Conservation (phyloP, 2,797 vertebrate species). For the Caiman crocodilus region DNA sequence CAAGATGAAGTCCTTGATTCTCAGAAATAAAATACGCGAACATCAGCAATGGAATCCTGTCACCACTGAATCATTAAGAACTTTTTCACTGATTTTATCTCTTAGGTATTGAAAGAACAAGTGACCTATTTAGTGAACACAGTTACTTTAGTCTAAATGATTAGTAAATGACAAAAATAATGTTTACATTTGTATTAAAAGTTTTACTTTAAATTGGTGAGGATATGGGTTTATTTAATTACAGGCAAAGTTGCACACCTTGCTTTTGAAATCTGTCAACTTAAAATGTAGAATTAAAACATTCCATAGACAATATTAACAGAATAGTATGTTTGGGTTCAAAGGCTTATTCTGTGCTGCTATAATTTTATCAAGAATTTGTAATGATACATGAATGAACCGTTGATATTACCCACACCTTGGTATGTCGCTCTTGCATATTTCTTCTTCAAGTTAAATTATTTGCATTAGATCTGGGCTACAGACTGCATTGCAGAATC, state of each 20-base stretch:
- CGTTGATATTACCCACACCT: background rate
- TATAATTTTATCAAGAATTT: background rate
- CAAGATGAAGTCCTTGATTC: background rate
- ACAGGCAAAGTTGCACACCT: background rate
- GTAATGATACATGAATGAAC: fast-evolving
- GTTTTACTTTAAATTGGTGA: no score
- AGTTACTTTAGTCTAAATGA: background rate
- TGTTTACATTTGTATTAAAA: background rate
- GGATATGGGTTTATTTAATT: background rate
- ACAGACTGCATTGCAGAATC: background rate
- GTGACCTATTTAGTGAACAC: background rate
- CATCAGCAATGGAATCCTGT: background rate
- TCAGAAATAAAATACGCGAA: background rate
- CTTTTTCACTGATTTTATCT: background rate
- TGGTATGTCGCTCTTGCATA: background rate
- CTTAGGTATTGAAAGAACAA: background rate
- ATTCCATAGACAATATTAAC: background rate
- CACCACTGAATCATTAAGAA: background rate
- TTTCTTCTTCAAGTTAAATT: background rate
- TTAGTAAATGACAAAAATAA: background rate
- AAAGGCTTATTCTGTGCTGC: background rate
- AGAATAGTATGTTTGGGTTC: background rate
- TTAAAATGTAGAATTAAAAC: no score
- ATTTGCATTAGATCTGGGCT: background rate
- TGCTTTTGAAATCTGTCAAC: background rate